These are phyloP conservation scores for Alloplasta piceator DNA, from an alignment of 2,888 invertebrate genomes.

Conservation along the genomic window DNA sequence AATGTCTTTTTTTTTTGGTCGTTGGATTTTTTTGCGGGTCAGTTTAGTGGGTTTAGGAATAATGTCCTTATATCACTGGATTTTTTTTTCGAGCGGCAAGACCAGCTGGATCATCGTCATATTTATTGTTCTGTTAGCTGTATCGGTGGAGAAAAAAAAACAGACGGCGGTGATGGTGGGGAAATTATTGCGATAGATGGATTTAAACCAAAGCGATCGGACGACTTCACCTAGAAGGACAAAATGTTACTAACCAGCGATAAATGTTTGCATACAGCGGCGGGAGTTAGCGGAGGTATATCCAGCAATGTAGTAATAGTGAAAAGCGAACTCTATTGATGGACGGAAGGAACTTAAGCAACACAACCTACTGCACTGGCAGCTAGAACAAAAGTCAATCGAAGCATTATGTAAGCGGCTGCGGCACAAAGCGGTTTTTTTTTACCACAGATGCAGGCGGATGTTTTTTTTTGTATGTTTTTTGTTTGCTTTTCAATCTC, in stretches of 20 bases:
- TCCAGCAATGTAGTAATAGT: slow-evolving; percentile 78
- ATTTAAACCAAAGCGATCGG: slow-evolving; percentile 42
- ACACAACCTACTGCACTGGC: slow-evolving; percentile 81
- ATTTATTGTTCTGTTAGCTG: slow-evolving; percentile 22
- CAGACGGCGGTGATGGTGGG: slow-evolving; percentile 60
- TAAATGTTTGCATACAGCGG: slow-evolving; percentile 78
- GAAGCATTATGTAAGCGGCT: slow-evolving; percentile 70
- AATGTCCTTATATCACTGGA: slow-evolving; percentile 3
- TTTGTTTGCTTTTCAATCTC: neutral
- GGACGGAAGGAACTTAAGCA: slow-evolving; percentile 79
- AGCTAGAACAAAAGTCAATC: slow-evolving; percentile 81
- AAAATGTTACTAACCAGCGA: slow-evolving; percentile 75
- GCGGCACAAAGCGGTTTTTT: slow-evolving; percentile 67
- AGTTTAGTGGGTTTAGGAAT: no score
- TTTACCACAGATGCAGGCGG: slow-evolving; percentile 49
- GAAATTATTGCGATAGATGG: slow-evolving; percentile 52
- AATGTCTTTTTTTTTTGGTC: no score
- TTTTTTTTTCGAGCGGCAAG: slow-evolving; percentile 34
- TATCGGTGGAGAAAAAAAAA: slow-evolving; percentile 31
- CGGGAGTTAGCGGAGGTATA: slow-evolving; percentile 79
- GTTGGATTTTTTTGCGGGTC: no score
- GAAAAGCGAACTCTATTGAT: slow-evolving; percentile 79
- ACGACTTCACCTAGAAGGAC: slow-evolving; percentile 71
- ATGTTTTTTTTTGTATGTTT: slow-evolving; percentile 34
- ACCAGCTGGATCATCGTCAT: slow-evolving; percentile 29